A percentile compares a stretch with the other conserved stretches of the same genome.
Evolutionary conservation across 2,888 invertebrate genomes (phyloP).

Genomic region (Drosophila yooni): DNA sequence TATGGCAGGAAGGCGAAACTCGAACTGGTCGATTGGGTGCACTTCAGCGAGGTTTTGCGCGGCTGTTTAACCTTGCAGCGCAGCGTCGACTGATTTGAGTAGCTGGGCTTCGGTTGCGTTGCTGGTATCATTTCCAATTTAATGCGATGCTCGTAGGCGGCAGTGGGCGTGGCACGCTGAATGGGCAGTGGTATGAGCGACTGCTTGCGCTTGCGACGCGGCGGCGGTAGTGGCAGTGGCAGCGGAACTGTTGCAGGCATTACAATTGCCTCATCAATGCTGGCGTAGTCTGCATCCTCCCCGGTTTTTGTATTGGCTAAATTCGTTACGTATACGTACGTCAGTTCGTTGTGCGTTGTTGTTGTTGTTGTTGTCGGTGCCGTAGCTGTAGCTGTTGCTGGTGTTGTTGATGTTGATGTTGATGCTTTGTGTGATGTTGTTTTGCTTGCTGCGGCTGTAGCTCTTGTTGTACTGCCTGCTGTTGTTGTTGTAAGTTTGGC

Average conservation of each 20-base stretch:
- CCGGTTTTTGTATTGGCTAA: constrained; percentile 74
- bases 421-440: constrained; percentile 55
- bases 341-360: constrained; percentile 79
- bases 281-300: constrained; percentile 60
- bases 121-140: constrained; percentile 72
- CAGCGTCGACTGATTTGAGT: constrained; percentile 82
- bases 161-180: constrained; percentile 50
- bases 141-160: constrained; percentile 76
- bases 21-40: constrained; percentile 82
- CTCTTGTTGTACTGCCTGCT: constrained; percentile 43
- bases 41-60: constrained; percentile 73
- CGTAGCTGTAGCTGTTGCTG: constrained; percentile 44
- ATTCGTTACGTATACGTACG: constrained; percentile 85
- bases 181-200: constrained; percentile 80
- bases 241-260: constrained; percentile 13
- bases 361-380: constrained; percentile 34
- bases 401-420: constrained; percentile 35
- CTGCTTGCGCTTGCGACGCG: constrained; percentile 83
- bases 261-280: constrained; percentile 60
- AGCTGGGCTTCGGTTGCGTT: constrained; percentile 62
- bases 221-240: constrained; percentile 73
- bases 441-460: constrained; percentile 44
- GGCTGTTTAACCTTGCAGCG: constrained; percentile 59
- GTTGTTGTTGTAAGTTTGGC: constrained; percentile 26
- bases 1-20: constrained; percentile 84